These are phyloP conservation scores for Nanger granti DNA, from an alignment of 2,113 vertebrate species.

Conservation along the genomic window DNA sequence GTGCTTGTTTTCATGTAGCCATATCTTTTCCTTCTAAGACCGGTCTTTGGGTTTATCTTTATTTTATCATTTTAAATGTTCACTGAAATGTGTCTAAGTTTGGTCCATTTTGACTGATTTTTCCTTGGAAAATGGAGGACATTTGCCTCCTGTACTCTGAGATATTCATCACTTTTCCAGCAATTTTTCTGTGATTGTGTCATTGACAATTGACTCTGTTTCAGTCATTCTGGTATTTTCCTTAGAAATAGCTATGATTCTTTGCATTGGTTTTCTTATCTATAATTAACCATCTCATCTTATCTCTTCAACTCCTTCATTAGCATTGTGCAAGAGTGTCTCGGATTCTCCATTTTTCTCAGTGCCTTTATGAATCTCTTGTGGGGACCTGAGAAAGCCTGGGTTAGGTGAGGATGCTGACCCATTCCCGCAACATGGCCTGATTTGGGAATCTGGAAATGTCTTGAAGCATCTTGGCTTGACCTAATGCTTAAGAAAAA, in stretches of 20 bases:
- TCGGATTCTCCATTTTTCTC: neutral
- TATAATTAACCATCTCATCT: neutral
- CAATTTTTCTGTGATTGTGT: neutral
- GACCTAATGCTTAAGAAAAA: accelerated
- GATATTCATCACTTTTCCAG: neutral
- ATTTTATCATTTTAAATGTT: neutral
- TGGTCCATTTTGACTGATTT: neutral
- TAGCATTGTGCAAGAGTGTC: neutral
- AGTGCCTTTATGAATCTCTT: neutral
- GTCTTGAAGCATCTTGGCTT: too few relatives aligned
- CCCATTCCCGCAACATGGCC: accelerated
- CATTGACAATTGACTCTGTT: neutral
- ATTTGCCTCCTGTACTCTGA: neutral
- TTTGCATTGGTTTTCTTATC: neutral
- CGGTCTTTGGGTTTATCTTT: neutral
- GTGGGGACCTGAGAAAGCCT: neutral
- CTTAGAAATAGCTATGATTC: neutral
- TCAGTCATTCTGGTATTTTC: neutral
- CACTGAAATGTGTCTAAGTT: neutral
- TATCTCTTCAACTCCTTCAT: too few relatives aligned
- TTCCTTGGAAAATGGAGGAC: neutral
- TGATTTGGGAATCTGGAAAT: neutral
- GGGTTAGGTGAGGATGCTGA: neutral
- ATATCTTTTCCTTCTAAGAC: neutral
- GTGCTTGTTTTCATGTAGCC: neutral